Base-by-base conservation (phyloP, 2,797 vertebrate genomes). In the Alosa sapidissima region DNA sequence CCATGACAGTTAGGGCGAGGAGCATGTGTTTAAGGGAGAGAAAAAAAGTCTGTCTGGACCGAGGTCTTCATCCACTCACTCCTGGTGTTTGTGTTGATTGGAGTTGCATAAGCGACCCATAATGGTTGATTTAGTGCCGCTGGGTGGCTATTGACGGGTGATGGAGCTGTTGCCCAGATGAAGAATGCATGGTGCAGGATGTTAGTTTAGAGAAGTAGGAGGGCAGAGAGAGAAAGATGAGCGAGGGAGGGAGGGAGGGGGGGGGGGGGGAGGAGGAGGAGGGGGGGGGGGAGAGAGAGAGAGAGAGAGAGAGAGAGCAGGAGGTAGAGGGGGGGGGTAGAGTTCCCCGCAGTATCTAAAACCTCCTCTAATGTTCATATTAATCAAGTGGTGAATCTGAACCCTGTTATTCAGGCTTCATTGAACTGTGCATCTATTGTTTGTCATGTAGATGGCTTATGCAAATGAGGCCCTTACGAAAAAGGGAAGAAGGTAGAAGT, bases 331-430 rank as follows among this genome's bases (percentile, higher is more conserved):
- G 86, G 11, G 16, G 86, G 81, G 41, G 84, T 78, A 16, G 75
- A 78, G 84, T 87, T 78, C 84, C 85, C 81, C 21, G 51, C 62
- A 82, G 86, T 88, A 87, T 89, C 85, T 86, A 88, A 91, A 89
- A 89, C 85, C 81, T 86, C 28, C 90, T 85, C 82, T 92, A 91
- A 89, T 90, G 87, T 87, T 90, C 83, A 84, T 84, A 91, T 92
- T 90, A 91, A 90, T 92, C 90, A 92, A 89, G 85, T 87, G 85
- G 83, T 47, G 83, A 88, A 88, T 92, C 90, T 91, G 91, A 94
- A 94, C 91, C 91, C 93, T 93, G 90, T 92, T 93, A 94, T 95
- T 96, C 93, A 93, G 89, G 91, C 94, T 95, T 94, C 95, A 91
- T 87, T 91, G 91, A 91, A 87, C 90, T 90, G 89, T 88, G 88